Evolutionary conservation across 2,797 vertebrate species (phyloP).

Genomic region (Spinus olivaceus): DNA sequence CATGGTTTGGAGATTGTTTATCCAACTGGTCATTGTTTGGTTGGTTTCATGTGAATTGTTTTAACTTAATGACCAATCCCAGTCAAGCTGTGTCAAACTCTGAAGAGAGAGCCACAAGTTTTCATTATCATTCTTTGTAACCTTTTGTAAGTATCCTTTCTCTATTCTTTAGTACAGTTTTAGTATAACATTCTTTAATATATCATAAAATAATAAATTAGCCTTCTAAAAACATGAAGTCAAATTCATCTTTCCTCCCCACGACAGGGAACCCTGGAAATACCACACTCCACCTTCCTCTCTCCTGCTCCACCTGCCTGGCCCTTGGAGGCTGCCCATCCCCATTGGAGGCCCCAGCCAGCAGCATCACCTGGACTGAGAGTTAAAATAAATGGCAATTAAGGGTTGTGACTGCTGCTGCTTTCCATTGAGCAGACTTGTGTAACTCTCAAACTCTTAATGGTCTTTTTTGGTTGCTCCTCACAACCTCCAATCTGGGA

Average conservation of each 20-base stretch:
- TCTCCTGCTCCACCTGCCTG: not conserved
- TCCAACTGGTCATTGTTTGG: not conserved
- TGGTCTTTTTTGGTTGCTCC: not conserved
- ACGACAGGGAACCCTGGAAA: fast-evolving
- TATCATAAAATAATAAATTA: not conserved
- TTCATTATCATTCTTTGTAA: not conserved
- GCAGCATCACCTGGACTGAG: not conserved
- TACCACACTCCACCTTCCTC: not conserved
- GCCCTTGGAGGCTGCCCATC: not conserved
- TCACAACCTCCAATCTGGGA: not conserved
- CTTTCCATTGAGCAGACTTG: not conserved
- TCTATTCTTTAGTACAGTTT: not conserved
- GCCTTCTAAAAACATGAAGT: not conserved
- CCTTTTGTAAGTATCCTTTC: not conserved
- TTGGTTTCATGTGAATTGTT: not conserved
- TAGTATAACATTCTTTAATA: not conserved
- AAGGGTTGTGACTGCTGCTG: not conserved
- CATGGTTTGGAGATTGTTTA: not conserved
- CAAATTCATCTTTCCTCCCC: not conserved
- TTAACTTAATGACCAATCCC: not conserved
- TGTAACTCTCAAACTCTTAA: not conserved
- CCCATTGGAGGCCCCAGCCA: not conserved
- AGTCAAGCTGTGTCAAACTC: not conserved
- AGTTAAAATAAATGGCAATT: not conserved
- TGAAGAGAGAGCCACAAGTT: not conserved